A percentile compares a stretch with the other conserved stretches of the same genome.
These are phyloP conservation scores for Synergus japonicus DNA, from an alignment of 2,888 invertebrate species.

Conservation along the genomic window DNA sequence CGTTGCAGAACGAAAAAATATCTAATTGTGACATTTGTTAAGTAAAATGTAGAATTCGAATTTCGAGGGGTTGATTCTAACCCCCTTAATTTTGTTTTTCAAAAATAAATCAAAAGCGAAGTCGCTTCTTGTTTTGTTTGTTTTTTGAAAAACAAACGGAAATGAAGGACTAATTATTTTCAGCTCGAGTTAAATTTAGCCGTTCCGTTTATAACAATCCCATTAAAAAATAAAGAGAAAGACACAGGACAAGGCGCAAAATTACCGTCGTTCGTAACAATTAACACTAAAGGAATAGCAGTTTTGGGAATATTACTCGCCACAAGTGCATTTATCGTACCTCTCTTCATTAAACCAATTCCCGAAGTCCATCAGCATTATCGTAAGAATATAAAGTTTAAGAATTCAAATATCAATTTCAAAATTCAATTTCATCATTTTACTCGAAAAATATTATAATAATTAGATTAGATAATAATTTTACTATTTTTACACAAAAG, in stretches of 20 bases:
- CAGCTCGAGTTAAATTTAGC: conserved; percentile 84
- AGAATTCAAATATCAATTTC: no score
- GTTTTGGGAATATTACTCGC: conserved; percentile 81
- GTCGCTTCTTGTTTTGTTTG: background rate
- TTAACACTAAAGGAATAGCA: conserved; percentile 82
- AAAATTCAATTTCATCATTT: conserved; percentile 4
- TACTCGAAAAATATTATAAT: no score
- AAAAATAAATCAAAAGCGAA: background rate
- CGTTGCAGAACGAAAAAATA: no score
- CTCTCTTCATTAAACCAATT: conserved; percentile 68
- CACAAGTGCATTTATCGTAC: conserved; percentile 80
- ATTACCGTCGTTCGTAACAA: conserved; percentile 79
- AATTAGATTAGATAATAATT: no score
- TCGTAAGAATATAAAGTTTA: background rate
- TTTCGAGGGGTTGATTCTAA: no score
- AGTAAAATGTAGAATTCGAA: no score
- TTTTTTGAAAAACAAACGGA: background rate
- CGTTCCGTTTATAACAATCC: conserved; percentile 84
- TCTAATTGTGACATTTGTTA: no score
- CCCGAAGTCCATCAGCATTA: conserved; percentile 19
- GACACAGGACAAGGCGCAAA: conserved; percentile 73
- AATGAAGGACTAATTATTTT: conserved; percentile 52
- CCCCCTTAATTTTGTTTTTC: background rate
- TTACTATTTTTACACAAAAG: no score
- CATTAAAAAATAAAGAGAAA: conserved; percentile 79